A percentile compares a stretch with the other conserved stretches of the same genome.
phyloP scores from a whole-genome alignment of 2,113 vertebrate species.

The Parus major region DNA sequence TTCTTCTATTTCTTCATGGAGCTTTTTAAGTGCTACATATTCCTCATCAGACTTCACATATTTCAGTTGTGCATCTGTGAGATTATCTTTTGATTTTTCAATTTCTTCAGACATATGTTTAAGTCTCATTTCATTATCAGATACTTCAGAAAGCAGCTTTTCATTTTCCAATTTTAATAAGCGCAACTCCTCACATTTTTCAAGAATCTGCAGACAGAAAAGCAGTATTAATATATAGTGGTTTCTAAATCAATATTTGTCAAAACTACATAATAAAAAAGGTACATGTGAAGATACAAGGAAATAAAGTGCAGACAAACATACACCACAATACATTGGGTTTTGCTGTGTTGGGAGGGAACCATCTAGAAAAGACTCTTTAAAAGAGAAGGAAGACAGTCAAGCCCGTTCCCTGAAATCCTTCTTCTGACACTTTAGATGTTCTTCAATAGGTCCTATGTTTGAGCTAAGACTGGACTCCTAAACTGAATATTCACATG shows the following conservation, averaged over 20 bases:
- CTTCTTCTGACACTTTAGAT: not conserved
- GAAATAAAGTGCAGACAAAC: not conserved
- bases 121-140: constrained; percentile 53
- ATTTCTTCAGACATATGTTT: constrained; percentile 63
- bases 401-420: not conserved
- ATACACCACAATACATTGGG: not conserved
- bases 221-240: not conserved
- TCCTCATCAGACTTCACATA: constrained; percentile 31
- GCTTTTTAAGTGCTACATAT: constrained; percentile 54
- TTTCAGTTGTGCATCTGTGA: constrained; percentile 45
- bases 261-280: not conserved
- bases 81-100: constrained; percentile 39
- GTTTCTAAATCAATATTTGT: not conserved
- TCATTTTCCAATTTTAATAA: constrained; percentile 72
- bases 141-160: constrained; percentile 59
- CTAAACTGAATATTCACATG: not conserved
- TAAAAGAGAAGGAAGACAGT: not conserved
- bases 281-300: not conserved
- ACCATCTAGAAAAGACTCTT: not conserved
- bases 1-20: constrained; percentile 43
- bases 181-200: constrained; percentile 70
- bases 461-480: not conserved
- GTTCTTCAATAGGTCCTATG: not conserved
- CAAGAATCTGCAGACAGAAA: constrained; percentile 63
- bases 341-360: not conserved